phyloP scores from a whole-genome alignment of 2,888 invertebrate species.

The Orthosia incerta region DNA sequence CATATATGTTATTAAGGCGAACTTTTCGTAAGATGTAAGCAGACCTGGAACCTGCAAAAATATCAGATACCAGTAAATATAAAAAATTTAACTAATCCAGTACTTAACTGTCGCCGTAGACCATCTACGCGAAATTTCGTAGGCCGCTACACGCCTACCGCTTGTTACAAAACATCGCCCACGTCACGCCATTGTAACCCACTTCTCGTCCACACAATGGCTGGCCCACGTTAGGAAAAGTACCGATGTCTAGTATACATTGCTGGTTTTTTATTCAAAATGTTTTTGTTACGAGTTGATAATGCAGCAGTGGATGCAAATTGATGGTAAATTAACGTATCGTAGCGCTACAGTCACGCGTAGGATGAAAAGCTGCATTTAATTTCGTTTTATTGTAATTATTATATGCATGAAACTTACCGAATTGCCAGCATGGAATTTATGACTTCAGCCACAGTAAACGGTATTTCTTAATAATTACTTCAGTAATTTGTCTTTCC shows the following conservation, averaged over 20 bases:
- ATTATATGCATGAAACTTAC: background rate
- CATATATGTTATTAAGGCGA: no score
- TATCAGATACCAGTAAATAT: background rate
- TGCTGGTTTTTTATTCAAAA: background rate
- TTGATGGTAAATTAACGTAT: background rate
- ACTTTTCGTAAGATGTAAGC: background rate
- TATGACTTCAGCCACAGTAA: background rate
- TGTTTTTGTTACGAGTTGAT: background rate
- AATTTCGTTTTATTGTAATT: background rate
- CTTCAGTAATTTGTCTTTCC: background rate
- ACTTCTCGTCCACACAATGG: conserved; percentile 14
- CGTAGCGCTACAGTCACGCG: background rate
- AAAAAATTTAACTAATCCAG: background rate
- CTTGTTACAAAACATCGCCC: conserved; percentile 18
- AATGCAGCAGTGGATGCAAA: background rate
- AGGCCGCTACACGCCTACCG: background rate
- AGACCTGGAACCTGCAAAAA: background rate
- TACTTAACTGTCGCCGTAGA: conserved; percentile 1
- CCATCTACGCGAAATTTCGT: conserved; percentile 11
- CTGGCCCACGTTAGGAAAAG: conserved; percentile 15
- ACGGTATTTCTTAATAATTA: background rate
- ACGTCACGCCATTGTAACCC: background rate
- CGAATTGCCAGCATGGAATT: background rate
- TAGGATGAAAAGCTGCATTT: background rate
- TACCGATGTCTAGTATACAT: background rate